Base-by-base conservation (phyloP, 2,113 vertebrate genomes). In the Ictalurus punctatus region DNA sequence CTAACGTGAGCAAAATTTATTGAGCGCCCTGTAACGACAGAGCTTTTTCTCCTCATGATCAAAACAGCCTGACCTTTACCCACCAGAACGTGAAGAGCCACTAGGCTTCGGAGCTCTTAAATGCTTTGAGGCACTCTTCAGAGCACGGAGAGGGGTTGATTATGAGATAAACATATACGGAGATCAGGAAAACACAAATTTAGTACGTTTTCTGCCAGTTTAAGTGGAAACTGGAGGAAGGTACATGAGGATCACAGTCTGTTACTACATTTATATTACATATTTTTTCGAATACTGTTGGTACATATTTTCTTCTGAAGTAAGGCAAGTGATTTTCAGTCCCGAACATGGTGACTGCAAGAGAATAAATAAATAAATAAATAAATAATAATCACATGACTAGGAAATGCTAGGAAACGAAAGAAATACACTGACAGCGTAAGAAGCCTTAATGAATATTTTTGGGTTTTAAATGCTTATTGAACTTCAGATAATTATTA, bases 11-110 rank as follows among this genome's bases (percentile, higher is more conserved):
- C 56, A 23, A 59, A 82, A 82, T 59, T 5, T 82, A 58, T 59
- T 40, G 8, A 59, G 52, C 80, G 59, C 54, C 40, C 5, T 59
- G 54, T 82, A 82, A 82, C 6, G 56, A 82, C 56, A 37, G 54
- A 21, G 56, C 17, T 59, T 82, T 59, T 82, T 58, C 52, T 59
- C 14, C 79, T 59, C 52, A 10, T 82, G 79, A 82, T 82, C 44
- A 19, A 82, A 82, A 58, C 79, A 82, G 30, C 27, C 80, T 82
- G 54, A 82, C 80, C 80, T 82, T 82, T 82, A 58, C 80, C 30
- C 9, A 61, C 80, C 2, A 82, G 79, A 54, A 58, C 9, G 16
- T 59, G 14, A 59, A 82, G 30, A 59, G 54, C 80, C 30, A 61
- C 54, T 13, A 59, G 80, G 30, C 30, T 30, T 82, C 17, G 34